A percentile compares a stretch with the other conserved stretches of the same genome.
phyloP scores from a whole-genome alignment of 2,113 vertebrate species.

The Clinocottus analis region DNA sequence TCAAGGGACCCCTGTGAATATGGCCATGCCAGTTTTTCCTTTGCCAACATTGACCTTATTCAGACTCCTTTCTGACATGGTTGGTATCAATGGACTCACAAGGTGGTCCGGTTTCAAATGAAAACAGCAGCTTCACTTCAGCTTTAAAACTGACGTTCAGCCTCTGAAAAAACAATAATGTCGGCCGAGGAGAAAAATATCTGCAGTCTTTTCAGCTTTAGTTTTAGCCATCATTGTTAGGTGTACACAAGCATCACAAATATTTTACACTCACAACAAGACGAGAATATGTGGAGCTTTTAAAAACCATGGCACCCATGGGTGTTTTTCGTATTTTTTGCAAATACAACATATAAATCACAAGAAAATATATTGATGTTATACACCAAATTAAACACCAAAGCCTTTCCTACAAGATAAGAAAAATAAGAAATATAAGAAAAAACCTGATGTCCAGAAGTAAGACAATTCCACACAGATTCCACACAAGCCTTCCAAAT shows the following conservation, averaged over 20 bases:
- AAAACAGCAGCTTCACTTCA: not conserved
- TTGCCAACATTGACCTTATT: not conserved
- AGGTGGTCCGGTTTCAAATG: not conserved
- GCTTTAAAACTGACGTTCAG: not conserved
- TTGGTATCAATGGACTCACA: not conserved
- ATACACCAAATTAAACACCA: too few species aligned
- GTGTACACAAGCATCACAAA: not conserved
- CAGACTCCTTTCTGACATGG: not conserved
- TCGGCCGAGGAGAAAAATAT: not conserved
- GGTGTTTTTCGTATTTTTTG: too few species aligned
- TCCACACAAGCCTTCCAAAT: too few species aligned
- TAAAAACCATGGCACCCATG: too few species aligned
- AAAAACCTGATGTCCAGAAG: too few species aligned
- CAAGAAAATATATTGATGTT: too few species aligned
- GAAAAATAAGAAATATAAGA: too few species aligned
- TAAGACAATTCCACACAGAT: too few species aligned
- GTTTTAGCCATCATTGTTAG: not conserved
- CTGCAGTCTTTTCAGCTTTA: constrained; percentile 2
- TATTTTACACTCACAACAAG: not conserved
- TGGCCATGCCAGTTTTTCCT: not conserved
- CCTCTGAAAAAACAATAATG: not conserved
- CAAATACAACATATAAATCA: too few species aligned
- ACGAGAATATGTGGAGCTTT: not conserved
- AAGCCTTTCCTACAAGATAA: too few species aligned
- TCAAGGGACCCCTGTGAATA: not conserved